phyloP scores from a whole-genome alignment of 2,113 vertebrate species.

The Desmodus rotundus region DNA sequence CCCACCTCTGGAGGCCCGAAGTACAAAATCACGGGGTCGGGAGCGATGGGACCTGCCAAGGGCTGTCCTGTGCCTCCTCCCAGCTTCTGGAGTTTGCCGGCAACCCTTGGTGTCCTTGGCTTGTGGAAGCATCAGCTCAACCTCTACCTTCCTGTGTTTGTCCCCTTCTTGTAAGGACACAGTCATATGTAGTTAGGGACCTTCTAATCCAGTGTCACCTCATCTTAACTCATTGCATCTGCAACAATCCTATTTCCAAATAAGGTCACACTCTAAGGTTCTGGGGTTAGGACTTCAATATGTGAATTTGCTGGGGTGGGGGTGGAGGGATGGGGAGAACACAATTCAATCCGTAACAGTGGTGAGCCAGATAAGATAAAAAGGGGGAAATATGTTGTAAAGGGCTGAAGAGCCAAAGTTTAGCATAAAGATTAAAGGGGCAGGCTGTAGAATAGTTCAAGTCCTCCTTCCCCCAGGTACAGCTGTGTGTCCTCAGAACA shows the following conservation, averaged over 20 bases:
- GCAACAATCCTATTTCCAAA: neutral
- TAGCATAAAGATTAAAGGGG: neutral
- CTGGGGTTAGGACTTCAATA: neutral
- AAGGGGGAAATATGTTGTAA: neutral
- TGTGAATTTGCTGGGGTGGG: neutral
- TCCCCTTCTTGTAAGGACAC: neutral
- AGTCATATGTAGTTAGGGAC: neutral
- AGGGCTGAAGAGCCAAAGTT: neutral
- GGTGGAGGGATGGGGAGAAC: neutral
- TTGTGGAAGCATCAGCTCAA: neutral
- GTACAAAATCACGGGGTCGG: rapidly evolving
- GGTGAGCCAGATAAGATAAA: neutral
- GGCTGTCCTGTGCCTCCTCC: neutral
- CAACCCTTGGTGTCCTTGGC: neutral
- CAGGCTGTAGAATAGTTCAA: neutral
- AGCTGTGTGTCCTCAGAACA: neutral
- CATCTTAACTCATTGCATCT: neutral
- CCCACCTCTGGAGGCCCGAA: neutral
- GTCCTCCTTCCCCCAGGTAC: neutral
- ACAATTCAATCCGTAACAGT: neutral
- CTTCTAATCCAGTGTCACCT: neutral
- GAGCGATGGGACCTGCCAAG: neutral
- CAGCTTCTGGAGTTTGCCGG: neutral
- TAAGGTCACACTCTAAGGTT: neutral
- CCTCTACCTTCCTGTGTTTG: neutral